A percentile compares a stretch with the other conserved stretches of the same genome.
These are phyloP conservation scores for Cottoperca gobio DNA, from an alignment of 2,797 vertebrate genomes.

Conservation along the genomic window DNA sequence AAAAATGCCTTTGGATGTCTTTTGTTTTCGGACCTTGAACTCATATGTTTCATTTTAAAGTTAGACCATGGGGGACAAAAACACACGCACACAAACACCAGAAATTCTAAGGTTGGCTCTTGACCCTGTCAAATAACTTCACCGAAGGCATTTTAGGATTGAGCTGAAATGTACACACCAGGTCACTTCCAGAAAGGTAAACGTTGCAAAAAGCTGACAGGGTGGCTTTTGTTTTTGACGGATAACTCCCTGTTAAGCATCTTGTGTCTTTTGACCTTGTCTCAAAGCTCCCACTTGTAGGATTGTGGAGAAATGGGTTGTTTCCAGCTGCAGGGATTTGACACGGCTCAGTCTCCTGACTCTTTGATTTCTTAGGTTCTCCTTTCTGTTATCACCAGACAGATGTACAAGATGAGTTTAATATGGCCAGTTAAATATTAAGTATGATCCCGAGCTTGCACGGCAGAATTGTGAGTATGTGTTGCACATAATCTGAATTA, in stretches of 20 bases:
- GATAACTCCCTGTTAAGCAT: background rate
- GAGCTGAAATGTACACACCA: constrained; percentile 9
- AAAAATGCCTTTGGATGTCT: constrained; percentile 34
- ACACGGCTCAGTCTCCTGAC: background rate
- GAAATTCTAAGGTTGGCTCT: background rate
- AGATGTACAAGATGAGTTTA: background rate
- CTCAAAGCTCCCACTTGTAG: constrained; percentile 17
- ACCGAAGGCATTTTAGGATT: no score
- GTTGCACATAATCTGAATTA: background rate
- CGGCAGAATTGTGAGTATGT: background rate
- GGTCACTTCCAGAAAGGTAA: background rate
- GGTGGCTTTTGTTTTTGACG: background rate
- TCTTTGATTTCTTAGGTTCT: background rate
- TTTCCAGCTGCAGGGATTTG: constrained; percentile 52
- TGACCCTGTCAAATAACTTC: constrained; percentile 12
- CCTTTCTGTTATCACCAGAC: background rate
- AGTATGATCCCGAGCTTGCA: background rate
- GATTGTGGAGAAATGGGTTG: constrained; percentile 19
- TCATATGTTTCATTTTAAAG: constrained; percentile 3
- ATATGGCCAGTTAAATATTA: background rate
- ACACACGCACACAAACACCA: constrained; percentile 1
- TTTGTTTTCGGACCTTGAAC: constrained; percentile 54
- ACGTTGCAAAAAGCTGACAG: background rate
- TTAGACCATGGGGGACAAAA: background rate
- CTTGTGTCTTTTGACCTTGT: constrained; percentile 23